Base-by-base conservation (phyloP, 2,888 invertebrate species). In the Hymenopus coronatus region DNA sequence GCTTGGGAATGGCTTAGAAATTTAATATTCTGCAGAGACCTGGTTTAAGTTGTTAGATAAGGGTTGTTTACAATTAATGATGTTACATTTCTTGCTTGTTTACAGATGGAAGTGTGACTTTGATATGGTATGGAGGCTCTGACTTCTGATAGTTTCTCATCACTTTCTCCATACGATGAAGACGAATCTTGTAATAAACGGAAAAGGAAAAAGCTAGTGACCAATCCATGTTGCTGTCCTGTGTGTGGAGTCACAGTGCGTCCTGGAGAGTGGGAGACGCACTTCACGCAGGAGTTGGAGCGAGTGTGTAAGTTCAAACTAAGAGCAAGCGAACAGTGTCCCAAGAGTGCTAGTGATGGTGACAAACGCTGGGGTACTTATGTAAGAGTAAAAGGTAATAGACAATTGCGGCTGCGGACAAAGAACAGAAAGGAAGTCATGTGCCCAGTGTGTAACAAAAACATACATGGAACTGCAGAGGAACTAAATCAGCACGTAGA, bases 401-500 rank as follows among this genome's bases (percentile, higher is more conserved):
- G 94, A 87, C 93, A 93, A 90, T 92, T 92, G 84, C 91, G 94
- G 86, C 91, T 94, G 54, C 92, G 93, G 70, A 91, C 93, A 85
- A 93, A 92, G 89, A 91, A 92, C 83, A 20, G 83, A 30, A 83
- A 30, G 89, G 93, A 93, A 90, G 91, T 92, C 8, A 91, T 91
- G 0, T 94, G 94, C 91, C 94, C 94, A 6, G 93, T 94, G n/a
- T 94, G 94, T 91, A 93, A 92, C 85, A 92, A 93, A 87, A 92
- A 92, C 88, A 91, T 94, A 46, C 90, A 91, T 14, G 93, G 93
- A 7, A 91, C 92, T 20, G 93, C 93, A 6, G 93, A 94, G 89
- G 93, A 94, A 90, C 91, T 94, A n/a, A 93, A 93, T 90, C 92
- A 92, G 83, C 94, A 94, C 91, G 93, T 94, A 12, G 93, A 94